Evolutionary conservation across 2,797 vertebrate species (phyloP).

Genomic region (Poeciliopsis gracilis): DNA sequence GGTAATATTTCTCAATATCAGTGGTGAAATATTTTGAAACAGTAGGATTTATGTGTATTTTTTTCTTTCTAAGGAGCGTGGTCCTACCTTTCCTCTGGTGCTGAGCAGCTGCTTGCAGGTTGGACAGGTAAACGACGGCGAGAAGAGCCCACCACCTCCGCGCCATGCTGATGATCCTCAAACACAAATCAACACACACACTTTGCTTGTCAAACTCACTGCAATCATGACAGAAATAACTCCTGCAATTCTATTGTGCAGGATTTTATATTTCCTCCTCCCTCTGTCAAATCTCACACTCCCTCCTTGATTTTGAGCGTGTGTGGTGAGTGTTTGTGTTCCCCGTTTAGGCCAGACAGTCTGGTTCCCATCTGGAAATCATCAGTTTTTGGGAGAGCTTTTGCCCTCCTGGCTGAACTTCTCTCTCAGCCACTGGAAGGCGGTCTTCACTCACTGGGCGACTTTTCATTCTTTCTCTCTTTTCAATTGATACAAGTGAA

Average conservation of each 20-base stretch:
- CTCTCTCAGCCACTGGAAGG: conserved; percentile 41
- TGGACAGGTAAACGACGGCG: conserved; percentile 56
- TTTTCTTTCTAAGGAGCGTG: conserved; percentile 3
- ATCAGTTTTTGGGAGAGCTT: conserved; percentile 61
- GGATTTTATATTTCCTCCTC: conserved; percentile 38
- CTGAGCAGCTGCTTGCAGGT: conserved; percentile 59
- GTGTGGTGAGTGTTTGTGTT: conserved; percentile 28
- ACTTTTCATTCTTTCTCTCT: conserved; percentile 5
- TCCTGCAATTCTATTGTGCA: not conserved
- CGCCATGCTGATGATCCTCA: conserved; percentile 53
- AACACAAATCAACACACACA: conserved; percentile 15
- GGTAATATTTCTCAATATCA: not conserved
- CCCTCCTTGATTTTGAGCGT: conserved; percentile 13
- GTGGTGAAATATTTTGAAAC: not conserved
- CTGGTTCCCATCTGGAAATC: conserved; percentile 79
- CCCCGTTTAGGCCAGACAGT: conserved; percentile 39
- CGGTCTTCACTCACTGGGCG: conserved; percentile 28
- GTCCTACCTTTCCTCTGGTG: conserved; percentile 78
- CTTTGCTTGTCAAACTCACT: conserved; percentile 11
- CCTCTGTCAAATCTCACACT: conserved; percentile 19
- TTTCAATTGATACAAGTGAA: conserved; percentile 4
- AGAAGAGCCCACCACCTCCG: conserved; percentile 54
- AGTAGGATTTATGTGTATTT: not conserved
- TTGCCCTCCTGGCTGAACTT: conserved; percentile 56
- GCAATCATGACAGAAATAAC: conserved; percentile 15